Base-by-base conservation (phyloP, 1,140 invertebrate genomes). In the Leptinotarsa texana region DNA sequence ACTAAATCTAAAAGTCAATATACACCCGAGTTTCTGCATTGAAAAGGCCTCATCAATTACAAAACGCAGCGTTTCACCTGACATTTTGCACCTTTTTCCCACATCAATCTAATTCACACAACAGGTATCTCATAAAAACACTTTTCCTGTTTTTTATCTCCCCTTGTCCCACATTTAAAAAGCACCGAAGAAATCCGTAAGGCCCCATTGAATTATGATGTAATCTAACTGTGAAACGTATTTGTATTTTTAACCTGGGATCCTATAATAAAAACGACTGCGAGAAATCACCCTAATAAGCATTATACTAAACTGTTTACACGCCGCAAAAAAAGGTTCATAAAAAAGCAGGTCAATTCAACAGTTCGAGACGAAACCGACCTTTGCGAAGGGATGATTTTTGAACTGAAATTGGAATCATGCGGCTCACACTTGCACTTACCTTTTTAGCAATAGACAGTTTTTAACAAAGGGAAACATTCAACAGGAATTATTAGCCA, bases 291-390 rank as follows among this genome's bases (percentile, higher is more conserved):
- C 69, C 69, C 69, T 70, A 70, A 70, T 70, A 70, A 70, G 69
- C 48, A 61, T 70, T 57, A 33, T 70, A 70, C 69, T 70, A 70
- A 70, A 70, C 49, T 70, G 69, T 70, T 70, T 70, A 70, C 69
- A 70, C 49, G 51, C 69, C 69, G 13, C 69, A 70, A 70, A 70
- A 66, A 70, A 70, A 68, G 27, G 24, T 48, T 70, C 69, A 24
- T 22, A 57, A 70, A 70, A 70, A 70, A 70, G 67, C 67, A 69
- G 67, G 67, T 69, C 67, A 49, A 69, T 13, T 42, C 8, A 42
- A 8, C 33, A 42, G 33, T 42, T 42, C 33, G 33, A 57, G 15
- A 57, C 51, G n/a, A n/a, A 57, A 57, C 0, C 15, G 15, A 57
- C 51, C 51, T 17, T 57, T 57, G n/a, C n/a, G 17, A 15, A 57